Base-by-base conservation (phyloP, 2,113 vertebrate genomes). In the Tor tambroides region DNA sequence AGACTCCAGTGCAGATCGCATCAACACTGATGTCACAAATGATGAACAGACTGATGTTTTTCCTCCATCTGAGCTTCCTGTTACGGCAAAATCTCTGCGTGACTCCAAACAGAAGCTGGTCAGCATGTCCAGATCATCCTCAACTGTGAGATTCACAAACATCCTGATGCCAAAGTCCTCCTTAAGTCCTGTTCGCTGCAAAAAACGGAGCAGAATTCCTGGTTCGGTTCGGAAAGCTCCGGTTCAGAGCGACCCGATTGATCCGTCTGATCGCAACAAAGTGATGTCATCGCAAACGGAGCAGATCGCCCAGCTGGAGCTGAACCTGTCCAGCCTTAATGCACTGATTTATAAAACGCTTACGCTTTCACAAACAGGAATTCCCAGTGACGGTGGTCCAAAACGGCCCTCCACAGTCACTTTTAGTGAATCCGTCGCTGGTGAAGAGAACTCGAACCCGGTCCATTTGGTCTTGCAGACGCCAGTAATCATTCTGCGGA, bases 261-360 rank as follows among this genome's bases (percentile, higher is more conserved):
- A 1, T 61, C 23, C 59, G 23, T n/a, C 61, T 12, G 61, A 54
- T 54, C 15, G 49, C 0, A 6, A 23, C 56, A 59, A 9, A 0
- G 56, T 8, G 6, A 71, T 23, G 32, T 91, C 92, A 41, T 46
- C 84, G 59, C 87, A 87, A 8, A 65, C 86, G 2, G 90, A 89
- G 84, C 91, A 93, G 88, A 93, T 95, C 5, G 88, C 93, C 54
- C 90, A 93, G 71, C 90, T 95, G 0, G 94, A 95, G 91, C 85
- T 91, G 15, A 93, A 92, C 87, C 90, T 95, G 65, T 93, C 89
- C 41, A 89, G 90, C 77, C 86, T 95, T 3, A 95, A 94, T 90
- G 81, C 88, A 2, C 35, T 94, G 63, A 94, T 95, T 87, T 93
- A 91, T 23, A 93, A 94, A 9, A 93, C 90, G 0, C 83, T 95